Evolutionary conservation across 2,888 invertebrate species (phyloP), one percentile per base, ranked within the genome.

Genomic region (Neuroscelio doddi): DNA sequence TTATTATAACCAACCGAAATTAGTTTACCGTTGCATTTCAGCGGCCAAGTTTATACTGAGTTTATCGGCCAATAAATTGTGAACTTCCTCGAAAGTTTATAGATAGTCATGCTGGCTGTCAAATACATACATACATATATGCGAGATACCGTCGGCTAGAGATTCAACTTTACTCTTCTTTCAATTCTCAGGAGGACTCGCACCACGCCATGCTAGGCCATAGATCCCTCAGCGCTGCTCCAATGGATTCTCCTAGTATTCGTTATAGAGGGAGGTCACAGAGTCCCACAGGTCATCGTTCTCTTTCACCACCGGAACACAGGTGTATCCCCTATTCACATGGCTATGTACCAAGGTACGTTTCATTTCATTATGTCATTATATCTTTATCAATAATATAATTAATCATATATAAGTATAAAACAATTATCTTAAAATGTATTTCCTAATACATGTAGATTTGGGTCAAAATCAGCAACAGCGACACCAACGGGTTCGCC

Each of bases 401-500:
- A n/a, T n/a, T n/a, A n/a, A n/a, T n/a, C n/a, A n/a, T n/a, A n/a
- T n/a, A n/a, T n/a, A n/a, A 4, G 4, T 26, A 26, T 26, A 26
- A 26, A 21, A 21, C 21, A 5, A 3, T 2, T 21, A 21, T 21
- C 21, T 3, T 21, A 21, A 5, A 3, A 21, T 21, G 21, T 5
- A 21, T 3, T 21, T 21, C 5, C 4, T 7, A 26, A 26, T 2
- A 15, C 14, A 12, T 12, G 4, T 12, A 84, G 93, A 72, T 93
- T 93, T 84, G 92, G 92, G 82, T 94, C 94, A 59, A 90, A 94
- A 44, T 94, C 94, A 53, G 94, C 95, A 66, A 96, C 95, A 58
- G 95, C 94, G 74, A 96, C 96, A 51, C 97, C 97, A 50, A 95
- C 95, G 59, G 95, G 96, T 65, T 96, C 96, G 72, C 96, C 97